A percentile compares a stretch with the other conserved stretches of the same genome.
These are phyloP conservation scores for Uropetala carovei DNA, from an alignment of 2,888 invertebrate genomes.

Conservation along the genomic window DNA sequence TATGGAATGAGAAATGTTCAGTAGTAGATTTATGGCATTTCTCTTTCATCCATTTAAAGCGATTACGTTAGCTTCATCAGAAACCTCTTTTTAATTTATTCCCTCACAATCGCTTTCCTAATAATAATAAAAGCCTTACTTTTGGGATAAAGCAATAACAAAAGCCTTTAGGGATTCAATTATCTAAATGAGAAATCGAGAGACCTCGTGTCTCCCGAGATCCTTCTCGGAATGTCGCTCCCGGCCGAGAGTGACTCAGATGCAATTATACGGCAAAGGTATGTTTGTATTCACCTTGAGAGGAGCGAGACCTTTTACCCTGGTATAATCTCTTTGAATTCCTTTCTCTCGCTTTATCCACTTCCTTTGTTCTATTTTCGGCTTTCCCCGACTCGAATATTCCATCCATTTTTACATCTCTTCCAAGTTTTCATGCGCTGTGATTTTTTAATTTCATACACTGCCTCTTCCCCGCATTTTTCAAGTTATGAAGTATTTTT, in stretches of 20 bases:
- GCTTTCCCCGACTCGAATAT: background rate
- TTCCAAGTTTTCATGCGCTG: too few relatives aligned
- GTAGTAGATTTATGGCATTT: too few relatives aligned
- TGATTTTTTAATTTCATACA: too few relatives aligned
- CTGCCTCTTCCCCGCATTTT: too few relatives aligned
- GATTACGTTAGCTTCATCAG: too few relatives aligned
- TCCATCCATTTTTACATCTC: too few relatives aligned
- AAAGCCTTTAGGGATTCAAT: background rate
- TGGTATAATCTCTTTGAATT: background rate
- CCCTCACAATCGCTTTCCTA: too few relatives aligned
- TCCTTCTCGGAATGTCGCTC: background rate
- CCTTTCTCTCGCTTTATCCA: background rate
- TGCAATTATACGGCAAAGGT: background rate
- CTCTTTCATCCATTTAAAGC: too few relatives aligned
- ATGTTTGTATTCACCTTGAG: background rate
- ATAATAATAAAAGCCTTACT: background rate
- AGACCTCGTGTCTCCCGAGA: background rate
- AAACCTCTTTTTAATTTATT: too few relatives aligned
- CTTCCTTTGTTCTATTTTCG: background rate
- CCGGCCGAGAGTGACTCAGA: background rate
- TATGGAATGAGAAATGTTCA: too few relatives aligned
- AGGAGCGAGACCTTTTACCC: background rate
- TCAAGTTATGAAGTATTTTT: too few relatives aligned
- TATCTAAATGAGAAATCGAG: background rate
- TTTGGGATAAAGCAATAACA: background rate